Evolutionary conservation across 2,113 vertebrate genomes (phyloP), one percentile per base, ranked within the genome.

Genomic region (Pygoscelis adeliae): DNA sequence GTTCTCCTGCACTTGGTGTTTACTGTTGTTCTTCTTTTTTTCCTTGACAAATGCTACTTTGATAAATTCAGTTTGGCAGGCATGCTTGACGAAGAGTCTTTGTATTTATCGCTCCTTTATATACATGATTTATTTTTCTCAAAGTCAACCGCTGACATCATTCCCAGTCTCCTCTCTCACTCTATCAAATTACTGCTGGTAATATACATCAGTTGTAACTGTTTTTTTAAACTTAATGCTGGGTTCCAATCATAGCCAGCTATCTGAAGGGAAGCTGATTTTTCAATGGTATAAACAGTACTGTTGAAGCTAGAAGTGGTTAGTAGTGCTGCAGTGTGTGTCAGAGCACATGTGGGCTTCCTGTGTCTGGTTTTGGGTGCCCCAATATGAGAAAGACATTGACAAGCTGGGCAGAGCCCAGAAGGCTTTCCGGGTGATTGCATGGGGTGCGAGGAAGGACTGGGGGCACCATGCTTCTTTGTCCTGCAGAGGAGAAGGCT

Each of bases 51-150:
- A 89, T 47, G 36, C 52, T 95, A 44, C 49, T 90, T 95, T 55
- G 90, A 95, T 84, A 90, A 95, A 96, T 96, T 78, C 22, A 42
- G 46, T 90, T 95, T 32, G 23, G 38, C 93, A 92, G 79, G 63
- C 26, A 5, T 87, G 67, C 76, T 87, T 70, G 88, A 83, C 76
- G 71, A 95, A 40, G 32, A 82, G n/a, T 46, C 58, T 78, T 95
- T 67, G 47, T 94, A 67, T 94, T 95, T 94, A 77, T 69, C 50
- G 19, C 9, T 90, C n/a, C 15, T 85, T 88, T 92, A 59, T 92
- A 63, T 61, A 89, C 29, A 34, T 76, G 29, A 92, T 90, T 73
- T 93, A 62, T 77, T 97, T 95, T 90, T 83, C 25, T 82, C 42
- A 30, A 61, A 83, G 70, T 88, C 62, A 93, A 34, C 38, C 1